Conservation (phyloP, 2,113 vertebrate species). For the Tauraco erythrolophus region DNA sequence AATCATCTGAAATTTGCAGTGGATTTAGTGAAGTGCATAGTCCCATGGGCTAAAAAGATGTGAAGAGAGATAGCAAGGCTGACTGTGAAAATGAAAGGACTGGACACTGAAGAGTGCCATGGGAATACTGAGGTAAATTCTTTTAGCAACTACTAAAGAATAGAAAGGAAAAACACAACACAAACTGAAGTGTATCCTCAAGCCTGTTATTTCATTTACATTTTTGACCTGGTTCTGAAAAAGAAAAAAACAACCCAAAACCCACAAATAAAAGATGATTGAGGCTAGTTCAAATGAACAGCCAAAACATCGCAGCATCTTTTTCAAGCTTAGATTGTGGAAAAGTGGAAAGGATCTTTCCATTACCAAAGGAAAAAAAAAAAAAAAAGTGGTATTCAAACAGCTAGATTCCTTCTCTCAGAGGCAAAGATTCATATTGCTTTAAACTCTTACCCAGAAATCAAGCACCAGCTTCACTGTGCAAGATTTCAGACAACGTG, state of each 20-base stretch:
- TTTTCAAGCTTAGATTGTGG: neutral
- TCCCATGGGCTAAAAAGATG: neutral
- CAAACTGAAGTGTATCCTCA: neutral
- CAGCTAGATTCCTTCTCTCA: neutral
- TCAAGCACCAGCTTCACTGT: neutral
- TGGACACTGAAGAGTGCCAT: neutral
- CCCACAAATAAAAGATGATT: neutral
- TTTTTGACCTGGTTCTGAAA: neutral
- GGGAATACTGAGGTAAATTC: constrained; percentile 17
- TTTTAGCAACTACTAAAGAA: neutral
- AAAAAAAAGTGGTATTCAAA: neutral
- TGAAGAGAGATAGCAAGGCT: neutral
- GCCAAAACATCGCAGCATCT: neutral
- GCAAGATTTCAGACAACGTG: neutral
- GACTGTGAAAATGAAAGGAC: constrained; percentile 6
- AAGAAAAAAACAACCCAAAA: neutral
- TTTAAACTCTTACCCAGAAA: neutral
- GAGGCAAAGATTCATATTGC: neutral
- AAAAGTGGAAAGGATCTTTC: neutral
- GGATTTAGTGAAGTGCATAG: neutral
- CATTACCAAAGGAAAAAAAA: no score
- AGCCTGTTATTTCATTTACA: neutral
- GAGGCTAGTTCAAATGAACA: neutral
- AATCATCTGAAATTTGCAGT: constrained; percentile 8
- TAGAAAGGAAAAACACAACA: neutral